Base-by-base conservation (phyloP, 2,888 invertebrate species). In the Clistopyga incitator region DNA sequence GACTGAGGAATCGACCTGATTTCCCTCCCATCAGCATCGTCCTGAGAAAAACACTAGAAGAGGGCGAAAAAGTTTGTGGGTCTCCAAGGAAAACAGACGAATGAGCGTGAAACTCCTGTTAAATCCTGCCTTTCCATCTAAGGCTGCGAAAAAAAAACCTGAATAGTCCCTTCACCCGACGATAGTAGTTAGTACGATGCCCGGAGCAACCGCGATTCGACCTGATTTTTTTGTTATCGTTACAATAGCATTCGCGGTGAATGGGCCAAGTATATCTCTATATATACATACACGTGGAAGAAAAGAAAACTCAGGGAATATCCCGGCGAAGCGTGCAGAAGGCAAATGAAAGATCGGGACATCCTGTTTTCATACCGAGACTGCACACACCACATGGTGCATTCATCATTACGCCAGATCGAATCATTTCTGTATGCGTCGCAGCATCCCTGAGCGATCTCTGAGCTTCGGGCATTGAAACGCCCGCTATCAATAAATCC, bases 1-100 rank as follows among this genome's bases (percentile, higher is more conserved):
- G 65, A 81, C 78, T 70, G 81, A 85, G 67, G 78, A 80, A 74
- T 77, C 70, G 85, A 81, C 76, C 74, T 68, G 61, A 84, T 85
- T 81, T 76, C 72, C 52, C 59, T 75, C 15, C 20, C 65, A 65
- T 78, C 64, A 65, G 75, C 52, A 20, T 45, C 15, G 25, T 34
- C 18, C 34, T 13, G n/a, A n/a, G 15, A 10, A 56, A 6, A n/a
- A 50, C 54, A 54, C 25, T 34, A 20, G 34, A 34, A 18, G 47
- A 52, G 18, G 25, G 64, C n/a, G 15, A 34, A 75, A 59, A 76
- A 42, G 18, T 76, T 64, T 23, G 47, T n/a, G 6, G 2, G 2
- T 68, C 25, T 15, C 25, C 11, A 20, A 3, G 42, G 25, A 15
- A 42, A 34, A 52, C 13, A 65, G 20, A 45, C 29, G 20, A 42